Conservation (phyloP, 2,113 vertebrate species). For the Podilymbus podiceps region DNA sequence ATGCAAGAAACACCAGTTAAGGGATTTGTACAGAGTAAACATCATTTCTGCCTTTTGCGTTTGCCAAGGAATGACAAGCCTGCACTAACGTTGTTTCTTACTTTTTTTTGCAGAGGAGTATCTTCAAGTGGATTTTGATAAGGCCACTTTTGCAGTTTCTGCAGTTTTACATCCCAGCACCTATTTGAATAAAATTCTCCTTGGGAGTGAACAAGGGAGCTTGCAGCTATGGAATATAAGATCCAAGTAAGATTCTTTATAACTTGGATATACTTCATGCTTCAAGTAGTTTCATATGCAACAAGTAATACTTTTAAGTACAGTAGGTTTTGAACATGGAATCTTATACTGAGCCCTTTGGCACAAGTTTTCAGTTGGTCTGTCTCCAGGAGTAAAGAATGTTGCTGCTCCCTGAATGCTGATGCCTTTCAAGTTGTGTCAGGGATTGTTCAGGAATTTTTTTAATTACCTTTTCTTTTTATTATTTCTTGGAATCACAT, state of each 20-base stretch:
- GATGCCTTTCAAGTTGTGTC: neutral
- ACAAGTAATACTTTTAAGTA: neutral
- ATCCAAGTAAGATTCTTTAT: conserved; percentile 83
- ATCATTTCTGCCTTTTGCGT: neutral
- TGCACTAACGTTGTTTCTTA: neutral
- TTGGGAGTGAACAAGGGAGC: conserved; percentile 91
- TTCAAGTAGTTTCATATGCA: neutral
- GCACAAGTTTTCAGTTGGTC: neutral
- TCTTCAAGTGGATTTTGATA: conserved; percentile 86
- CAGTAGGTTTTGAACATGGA: neutral
- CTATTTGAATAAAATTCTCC: conserved; percentile 95
- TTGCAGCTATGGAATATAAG: conserved; percentile 97
- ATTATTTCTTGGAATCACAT: neutral
- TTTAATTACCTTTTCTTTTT: neutral
- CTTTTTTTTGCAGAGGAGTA: conserved; percentile 82
- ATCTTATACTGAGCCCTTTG: neutral
- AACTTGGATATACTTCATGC: neutral
- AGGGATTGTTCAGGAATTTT: neutral
- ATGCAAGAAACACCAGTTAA: neutral
- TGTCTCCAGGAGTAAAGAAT: neutral
- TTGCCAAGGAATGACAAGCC: neutral
- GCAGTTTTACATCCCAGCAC: conserved; percentile 93
- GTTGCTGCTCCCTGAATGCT: neutral
- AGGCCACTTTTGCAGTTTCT: conserved; percentile 82
- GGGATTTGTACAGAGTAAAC: neutral